Evolutionary conservation across 2,888 invertebrate species (phyloP).

Genomic region (Morinoia aosen): DNA sequence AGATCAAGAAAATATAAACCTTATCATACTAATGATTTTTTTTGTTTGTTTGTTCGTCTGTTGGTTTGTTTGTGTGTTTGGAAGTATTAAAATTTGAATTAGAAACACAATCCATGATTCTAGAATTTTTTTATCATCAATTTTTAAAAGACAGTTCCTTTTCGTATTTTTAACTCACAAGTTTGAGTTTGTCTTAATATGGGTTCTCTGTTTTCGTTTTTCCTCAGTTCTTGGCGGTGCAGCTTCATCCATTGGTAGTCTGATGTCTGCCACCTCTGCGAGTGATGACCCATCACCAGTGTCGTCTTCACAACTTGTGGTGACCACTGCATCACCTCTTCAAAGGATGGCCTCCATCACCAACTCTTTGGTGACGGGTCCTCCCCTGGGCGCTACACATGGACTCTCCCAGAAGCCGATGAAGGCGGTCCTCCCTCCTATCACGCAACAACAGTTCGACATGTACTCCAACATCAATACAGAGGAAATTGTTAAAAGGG

Average conservation of each 20-base stretch:
- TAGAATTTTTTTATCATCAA: too few relatives aligned
- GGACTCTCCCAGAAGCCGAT: conserved; percentile 81
- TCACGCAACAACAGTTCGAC: conserved; percentile 99
- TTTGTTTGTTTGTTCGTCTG: not conserved
- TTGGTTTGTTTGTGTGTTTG: not conserved
- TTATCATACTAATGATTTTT: not conserved
- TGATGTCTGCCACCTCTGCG: conserved; percentile 59
- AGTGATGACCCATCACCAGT: conserved; percentile 64
- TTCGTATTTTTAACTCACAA: too few relatives aligned
- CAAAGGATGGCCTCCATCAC: conserved; percentile 99
- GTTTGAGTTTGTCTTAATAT: not conserved
- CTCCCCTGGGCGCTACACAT: conserved; percentile 59
- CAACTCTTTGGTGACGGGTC: conserved; percentile 88
- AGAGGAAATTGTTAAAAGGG: conserved; percentile 87
- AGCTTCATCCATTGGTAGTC: conserved; percentile 43
- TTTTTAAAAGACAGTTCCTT: too few relatives aligned
- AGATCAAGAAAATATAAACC: not conserved
- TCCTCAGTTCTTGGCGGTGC: conserved; percentile 30
- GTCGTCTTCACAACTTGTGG: conserved; percentile 68
- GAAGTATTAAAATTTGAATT: too few relatives aligned
- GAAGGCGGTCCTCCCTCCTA: conserved; percentile 96
- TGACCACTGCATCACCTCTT: conserved; percentile 82
- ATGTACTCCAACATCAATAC: conserved; percentile 97
- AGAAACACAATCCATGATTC: too few relatives aligned
- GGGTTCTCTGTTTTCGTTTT: not conserved